phyloP scores from a whole-genome alignment of 2,888 invertebrate species.

The Andrena trimmerana region DNA sequence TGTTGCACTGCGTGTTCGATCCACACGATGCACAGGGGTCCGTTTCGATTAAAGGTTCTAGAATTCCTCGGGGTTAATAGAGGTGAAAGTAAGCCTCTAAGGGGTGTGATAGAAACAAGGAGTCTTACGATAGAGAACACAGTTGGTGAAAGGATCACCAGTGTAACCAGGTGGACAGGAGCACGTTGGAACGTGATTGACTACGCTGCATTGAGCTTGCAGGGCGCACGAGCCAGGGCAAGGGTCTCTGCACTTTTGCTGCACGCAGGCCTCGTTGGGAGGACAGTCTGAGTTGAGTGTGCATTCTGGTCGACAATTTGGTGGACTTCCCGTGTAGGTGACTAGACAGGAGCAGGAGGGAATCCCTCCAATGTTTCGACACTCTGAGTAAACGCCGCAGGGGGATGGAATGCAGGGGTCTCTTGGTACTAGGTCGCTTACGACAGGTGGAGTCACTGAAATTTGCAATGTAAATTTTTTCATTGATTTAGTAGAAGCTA shows the following conservation, averaged over 20 bases:
- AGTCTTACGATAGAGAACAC: slow-evolving; percentile 84
- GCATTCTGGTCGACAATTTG: slow-evolving; percentile 90
- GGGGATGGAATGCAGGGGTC: slow-evolving; percentile 91
- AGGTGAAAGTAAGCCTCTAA: slow-evolving; percentile 56
- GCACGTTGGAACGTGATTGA: slow-evolving; percentile 89
- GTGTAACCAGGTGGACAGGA: slow-evolving; percentile 87
- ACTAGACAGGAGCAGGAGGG: slow-evolving; percentile 86
- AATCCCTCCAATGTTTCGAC: slow-evolving; percentile 87
- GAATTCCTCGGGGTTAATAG: slow-evolving; percentile 9
- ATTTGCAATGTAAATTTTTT: slow-evolving; percentile 10
- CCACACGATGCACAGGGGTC: slow-evolving; percentile 88
- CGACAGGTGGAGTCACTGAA: slow-evolving; percentile 80
- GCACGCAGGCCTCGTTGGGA: slow-evolving; percentile 88
- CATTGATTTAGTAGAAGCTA: not conserved
- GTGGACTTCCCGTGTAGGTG: slow-evolving; percentile 88
- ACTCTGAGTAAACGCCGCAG: slow-evolving; percentile 93
- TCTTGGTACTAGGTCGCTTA: slow-evolving; percentile 83
- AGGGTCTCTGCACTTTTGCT: slow-evolving; percentile 89
- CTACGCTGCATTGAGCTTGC: slow-evolving; percentile 89
- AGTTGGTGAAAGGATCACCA: slow-evolving; percentile 88
- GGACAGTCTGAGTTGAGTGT: slow-evolving; percentile 88
- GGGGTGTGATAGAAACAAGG: slow-evolving; percentile 72
- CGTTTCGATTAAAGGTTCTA: slow-evolving; percentile 43
- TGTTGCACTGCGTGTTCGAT: slow-evolving; percentile 89
- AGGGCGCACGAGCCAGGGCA: slow-evolving; percentile 92